A percentile compares a stretch with the other conserved stretches of the same genome.
Conservation (phyloP, 2,888 invertebrate genomes). For the Allophyes oxyacanthae region DNA sequence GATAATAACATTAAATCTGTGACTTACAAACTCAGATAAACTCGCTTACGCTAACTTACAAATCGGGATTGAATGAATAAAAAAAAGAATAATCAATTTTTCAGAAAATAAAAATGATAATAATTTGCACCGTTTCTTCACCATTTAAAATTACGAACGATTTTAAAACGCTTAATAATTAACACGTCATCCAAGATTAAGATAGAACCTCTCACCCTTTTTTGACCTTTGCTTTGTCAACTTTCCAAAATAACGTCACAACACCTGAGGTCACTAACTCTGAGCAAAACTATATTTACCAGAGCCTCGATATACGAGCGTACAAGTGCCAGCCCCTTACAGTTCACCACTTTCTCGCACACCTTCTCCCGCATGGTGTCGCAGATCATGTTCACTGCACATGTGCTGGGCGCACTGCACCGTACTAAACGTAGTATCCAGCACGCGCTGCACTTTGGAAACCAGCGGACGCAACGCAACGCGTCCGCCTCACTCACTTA, state of each 20-base stretch:
- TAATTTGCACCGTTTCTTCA: too few relatives aligned
- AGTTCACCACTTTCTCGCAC: constrained; percentile 82
- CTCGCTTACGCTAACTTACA: too few relatives aligned
- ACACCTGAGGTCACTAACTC: constrained; percentile 8
- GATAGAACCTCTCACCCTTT: constrained; percentile 14
- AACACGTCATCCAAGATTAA: not conserved
- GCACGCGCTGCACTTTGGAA: constrained; percentile 44
- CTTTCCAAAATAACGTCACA: constrained; percentile 35
- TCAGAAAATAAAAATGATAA: too few relatives aligned
- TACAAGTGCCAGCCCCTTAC: constrained; percentile 80
- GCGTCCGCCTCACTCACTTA: constrained; percentile 54
- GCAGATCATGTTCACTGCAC: constrained; percentile 73
- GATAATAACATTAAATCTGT: constrained; percentile 16
- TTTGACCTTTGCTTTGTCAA: constrained; percentile 6
- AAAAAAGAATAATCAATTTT: too few relatives aligned
- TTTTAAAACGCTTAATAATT: not conserved
- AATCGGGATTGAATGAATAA: too few relatives aligned
- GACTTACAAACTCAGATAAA: too few relatives aligned
- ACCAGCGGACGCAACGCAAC: constrained; percentile 54
- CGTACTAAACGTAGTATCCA: constrained; percentile 16
- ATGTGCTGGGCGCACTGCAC: constrained; percentile 25
- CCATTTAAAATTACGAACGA: too few relatives aligned
- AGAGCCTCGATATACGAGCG: constrained; percentile 80
- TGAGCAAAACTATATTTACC: constrained; percentile 64
- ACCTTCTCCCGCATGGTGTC: constrained; percentile 80